Base-by-base conservation (phyloP, 2,797 vertebrate genomes). In the Chaenodraco wilsoni region DNA sequence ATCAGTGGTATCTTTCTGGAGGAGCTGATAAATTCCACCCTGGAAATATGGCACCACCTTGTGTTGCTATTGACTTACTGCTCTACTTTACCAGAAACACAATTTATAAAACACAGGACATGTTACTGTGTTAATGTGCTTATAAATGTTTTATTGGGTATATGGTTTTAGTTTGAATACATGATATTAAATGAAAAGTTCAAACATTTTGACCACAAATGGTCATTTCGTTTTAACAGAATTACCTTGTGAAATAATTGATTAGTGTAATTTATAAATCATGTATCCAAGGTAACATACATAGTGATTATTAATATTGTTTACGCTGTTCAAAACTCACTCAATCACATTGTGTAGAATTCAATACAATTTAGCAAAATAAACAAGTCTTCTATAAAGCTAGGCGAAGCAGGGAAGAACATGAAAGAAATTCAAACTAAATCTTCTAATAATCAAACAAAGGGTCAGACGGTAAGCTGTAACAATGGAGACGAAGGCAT, bases 11-110 rank as follows among this genome's bases (percentile, higher is more conserved):
- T 9, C 19, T 57, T 57, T 10, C 43, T 9, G 19, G 5, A 16
- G 19, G 21, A n/a, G 5, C 4, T 56, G 0, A 50, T 8, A 43
- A 40, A 54, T 2, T 48, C 37, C 13, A 37, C 1, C 4, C n/a
- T 56, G 40, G 50, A 60, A 33, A 68, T 72, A 16, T 83, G 67
- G 82, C 75, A 21, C 10, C 88, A 72, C 74, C 91, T 74, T 68
- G 85, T 89, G 90, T 89, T 27, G 4, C 9, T 60, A 67, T 57
- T 50, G 64, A 56, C 21, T 27, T 72, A 44, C 23, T 73, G 61
- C 65, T 21, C 6, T 8, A 50, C 8, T 61, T 1, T 9, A 57
- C 69, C 17, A 58, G 3, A 45, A 19, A 60, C 6, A 64, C 9
- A 23, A 12, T 27, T 9, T 8, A 17, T 27, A 5, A 21, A 60